These are phyloP conservation scores for Polydrusus pterygomalis DNA, from an alignment of 2,888 invertebrate species.

Conservation along the genomic window DNA sequence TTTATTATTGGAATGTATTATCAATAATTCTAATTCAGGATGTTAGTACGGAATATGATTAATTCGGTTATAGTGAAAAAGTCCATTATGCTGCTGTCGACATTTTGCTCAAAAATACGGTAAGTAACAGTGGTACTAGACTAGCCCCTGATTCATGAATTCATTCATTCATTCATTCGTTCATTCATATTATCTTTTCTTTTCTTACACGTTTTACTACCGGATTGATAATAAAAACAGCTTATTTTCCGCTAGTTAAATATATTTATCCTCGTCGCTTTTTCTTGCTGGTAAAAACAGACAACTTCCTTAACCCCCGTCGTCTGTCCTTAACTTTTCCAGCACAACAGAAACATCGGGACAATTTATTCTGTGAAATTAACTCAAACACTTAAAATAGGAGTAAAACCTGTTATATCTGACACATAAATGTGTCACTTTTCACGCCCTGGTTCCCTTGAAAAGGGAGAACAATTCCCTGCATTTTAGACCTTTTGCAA, in stretches of 20 bases:
- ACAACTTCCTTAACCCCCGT: slow-evolving; percentile 25
- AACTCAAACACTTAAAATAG: slow-evolving; percentile 53
- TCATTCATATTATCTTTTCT: no score
- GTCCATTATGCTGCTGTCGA: no score
- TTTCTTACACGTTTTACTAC: no score
- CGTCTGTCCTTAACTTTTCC: slow-evolving; percentile 37
- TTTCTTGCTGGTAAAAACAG: slow-evolving; percentile 14
- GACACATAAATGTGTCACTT: slow-evolving; percentile 72
- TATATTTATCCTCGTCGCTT: slow-evolving; percentile 28
- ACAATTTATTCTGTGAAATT: slow-evolving; percentile 50
- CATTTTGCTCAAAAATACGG: no score
- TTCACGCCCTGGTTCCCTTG: slow-evolving; percentile 71
- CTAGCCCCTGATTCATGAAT: no score
- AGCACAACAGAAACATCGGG: slow-evolving; percentile 28
- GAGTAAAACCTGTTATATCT: slow-evolving; percentile 57
- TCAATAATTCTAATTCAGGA: no score
- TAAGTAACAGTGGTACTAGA: no score
- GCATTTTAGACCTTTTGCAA: slow-evolving; percentile 46
- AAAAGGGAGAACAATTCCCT: slow-evolving; percentile 59
- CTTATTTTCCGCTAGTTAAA: slow-evolving; percentile 3
- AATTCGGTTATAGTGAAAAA: no score
- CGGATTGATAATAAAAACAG: neutral
- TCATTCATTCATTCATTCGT: no score
- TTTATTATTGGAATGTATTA: no score
- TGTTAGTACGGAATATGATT: no score